phyloP scores from a whole-genome alignment of 2,888 invertebrate species.

The Drosophila incognita region DNA sequence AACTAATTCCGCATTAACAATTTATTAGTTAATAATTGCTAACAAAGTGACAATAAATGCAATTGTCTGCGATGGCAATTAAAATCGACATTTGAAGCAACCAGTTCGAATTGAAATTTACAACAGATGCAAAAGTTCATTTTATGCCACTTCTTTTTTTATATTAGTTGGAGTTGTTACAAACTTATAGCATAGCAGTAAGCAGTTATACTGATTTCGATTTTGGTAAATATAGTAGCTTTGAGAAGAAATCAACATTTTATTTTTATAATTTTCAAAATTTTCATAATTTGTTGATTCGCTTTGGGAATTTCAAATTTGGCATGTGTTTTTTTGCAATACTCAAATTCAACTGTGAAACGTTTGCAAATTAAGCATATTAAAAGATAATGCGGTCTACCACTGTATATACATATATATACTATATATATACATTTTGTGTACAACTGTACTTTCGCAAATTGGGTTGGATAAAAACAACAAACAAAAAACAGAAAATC shows the following conservation, averaged over 20 bases:
- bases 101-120: neutral
- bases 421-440: neutral
- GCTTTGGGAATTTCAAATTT: neutral
- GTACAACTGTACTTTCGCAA: conserved; percentile 39
- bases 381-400: neutral
- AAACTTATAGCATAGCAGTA: too few relatives aligned
- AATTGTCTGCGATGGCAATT: conserved; percentile 15
- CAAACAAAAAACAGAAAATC: neutral
- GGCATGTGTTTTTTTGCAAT: neutral
- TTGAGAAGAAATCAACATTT: neutral
- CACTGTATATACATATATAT: neutral
- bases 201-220: too few relatives aligned
- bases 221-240: neutral
- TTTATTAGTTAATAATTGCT: conserved; percentile 16
- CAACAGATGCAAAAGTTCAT: neutral
- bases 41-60: conserved; percentile 29
- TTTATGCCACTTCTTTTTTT: neutral
- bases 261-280: too few relatives aligned
- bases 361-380: neutral
- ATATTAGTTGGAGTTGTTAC: neutral
- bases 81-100: conserved; percentile 2
- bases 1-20: conserved; percentile 20
- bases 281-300: neutral
- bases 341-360: neutral
- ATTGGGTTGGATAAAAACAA: neutral